A percentile compares a stretch with the other conserved stretches of the same genome.
Conservation (phyloP, 2,113 vertebrate species). For the Epinephelus lanceolatus region DNA sequence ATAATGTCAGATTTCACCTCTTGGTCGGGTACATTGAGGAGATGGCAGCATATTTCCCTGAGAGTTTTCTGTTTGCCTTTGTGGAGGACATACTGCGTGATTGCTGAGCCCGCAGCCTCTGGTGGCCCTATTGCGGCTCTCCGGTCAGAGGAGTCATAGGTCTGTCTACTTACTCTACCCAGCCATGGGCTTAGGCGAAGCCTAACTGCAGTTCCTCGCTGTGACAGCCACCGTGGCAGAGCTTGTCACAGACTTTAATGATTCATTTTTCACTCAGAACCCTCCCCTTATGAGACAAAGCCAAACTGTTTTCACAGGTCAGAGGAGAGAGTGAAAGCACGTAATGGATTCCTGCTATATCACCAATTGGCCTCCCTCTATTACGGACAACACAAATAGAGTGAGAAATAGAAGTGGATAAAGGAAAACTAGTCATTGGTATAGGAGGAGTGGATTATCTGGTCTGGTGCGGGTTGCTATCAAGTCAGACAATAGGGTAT, state of each 20-base stretch:
- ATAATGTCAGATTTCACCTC: not conserved
- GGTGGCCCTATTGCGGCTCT: conserved; percentile 28
- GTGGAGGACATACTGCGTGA: conserved; percentile 22
- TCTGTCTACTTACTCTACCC: conserved; percentile 53
- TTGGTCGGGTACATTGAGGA: not conserved
- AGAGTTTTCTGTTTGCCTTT: conserved; percentile 26
- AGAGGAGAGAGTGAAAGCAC: conserved; percentile 50
- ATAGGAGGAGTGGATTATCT: conserved; percentile 23
- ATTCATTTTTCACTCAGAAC: conserved; percentile 55
- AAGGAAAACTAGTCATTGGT: conserved; percentile 3
- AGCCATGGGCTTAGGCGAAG: conserved; percentile 20
- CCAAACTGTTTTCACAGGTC: conserved; percentile 69
- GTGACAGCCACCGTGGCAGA: conserved; percentile 45
- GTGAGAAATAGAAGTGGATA: conserved; percentile 21
- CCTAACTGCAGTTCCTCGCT: conserved; percentile 42
- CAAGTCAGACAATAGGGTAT: not conserved
- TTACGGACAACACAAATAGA: conserved; percentile 60
- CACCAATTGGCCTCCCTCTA: conserved; percentile 42
- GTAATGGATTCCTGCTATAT: conserved; percentile 68
- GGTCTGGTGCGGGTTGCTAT: not conserved
- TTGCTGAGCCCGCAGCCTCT: conserved; percentile 42
- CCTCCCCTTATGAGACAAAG: conserved; percentile 53
- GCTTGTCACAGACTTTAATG: conserved; percentile 61
- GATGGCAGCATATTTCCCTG: conserved; percentile 15
- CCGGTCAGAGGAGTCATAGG: conserved; percentile 50